phyloP scores from a whole-genome alignment of 1,140 invertebrate species.

The Drosophila aff. region DNA sequence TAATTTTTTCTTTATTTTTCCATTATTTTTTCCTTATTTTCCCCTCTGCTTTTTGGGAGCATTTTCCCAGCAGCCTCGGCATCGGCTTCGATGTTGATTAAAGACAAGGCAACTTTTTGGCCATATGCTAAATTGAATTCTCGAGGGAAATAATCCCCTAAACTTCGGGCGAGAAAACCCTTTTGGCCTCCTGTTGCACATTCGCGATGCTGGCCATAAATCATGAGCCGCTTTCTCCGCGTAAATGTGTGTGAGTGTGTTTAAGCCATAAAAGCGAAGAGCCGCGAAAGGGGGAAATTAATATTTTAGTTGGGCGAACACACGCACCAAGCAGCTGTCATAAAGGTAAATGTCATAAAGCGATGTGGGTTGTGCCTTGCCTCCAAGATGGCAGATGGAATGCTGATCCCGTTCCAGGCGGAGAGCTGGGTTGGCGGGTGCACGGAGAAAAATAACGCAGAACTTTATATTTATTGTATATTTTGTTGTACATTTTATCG shows the following conservation, averaged over 20 bases:
- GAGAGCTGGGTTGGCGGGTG: not conserved
- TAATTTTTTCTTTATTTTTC: slow-evolving; percentile 46
- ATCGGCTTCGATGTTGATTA: slow-evolving; percentile 32
- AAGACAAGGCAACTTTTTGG: slow-evolving; percentile 31
- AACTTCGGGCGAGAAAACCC: not conserved
- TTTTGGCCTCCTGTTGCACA: slow-evolving; percentile 36
- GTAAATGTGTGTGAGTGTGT: slow-evolving; percentile 19
- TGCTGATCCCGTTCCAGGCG: slow-evolving; percentile 31
- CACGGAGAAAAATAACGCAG: not conserved
- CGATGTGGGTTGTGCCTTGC: slow-evolving; percentile 48
- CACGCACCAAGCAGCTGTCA: slow-evolving; percentile 65
- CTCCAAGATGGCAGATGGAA: slow-evolving; percentile 28
- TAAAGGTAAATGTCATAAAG: slow-evolving; percentile 83
- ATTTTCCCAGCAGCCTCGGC: slow-evolving; percentile 8
- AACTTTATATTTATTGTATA: too few species aligned
- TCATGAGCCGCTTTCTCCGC: slow-evolving; percentile 37
- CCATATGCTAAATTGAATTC: slow-evolving; percentile 57
- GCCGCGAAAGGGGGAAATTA: slow-evolving; percentile 67
- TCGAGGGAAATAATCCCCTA: slow-evolving; percentile 3
- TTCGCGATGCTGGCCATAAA: slow-evolving; percentile 56
- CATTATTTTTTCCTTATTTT: slow-evolving; percentile 1
- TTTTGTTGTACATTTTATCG: not conserved
- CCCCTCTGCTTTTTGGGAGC: not conserved
- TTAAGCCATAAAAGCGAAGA: slow-evolving; percentile 63
- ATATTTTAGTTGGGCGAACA: slow-evolving; percentile 71